Base-by-base conservation (phyloP, 2,888 invertebrate genomes). In the Drosophila melanosoma region DNA sequence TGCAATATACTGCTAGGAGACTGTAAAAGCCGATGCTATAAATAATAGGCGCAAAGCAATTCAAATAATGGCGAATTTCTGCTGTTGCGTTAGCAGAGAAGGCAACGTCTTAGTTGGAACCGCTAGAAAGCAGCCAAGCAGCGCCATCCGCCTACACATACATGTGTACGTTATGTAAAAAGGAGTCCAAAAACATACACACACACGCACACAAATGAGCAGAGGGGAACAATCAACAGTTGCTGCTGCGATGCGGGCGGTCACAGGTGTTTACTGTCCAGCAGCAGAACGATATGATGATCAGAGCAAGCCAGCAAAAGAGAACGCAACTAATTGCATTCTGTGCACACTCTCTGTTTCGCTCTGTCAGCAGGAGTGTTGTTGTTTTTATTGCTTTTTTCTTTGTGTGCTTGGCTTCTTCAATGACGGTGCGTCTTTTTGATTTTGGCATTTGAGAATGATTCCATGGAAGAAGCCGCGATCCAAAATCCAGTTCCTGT, bases 11-110 rank as follows among this genome's bases (percentile, higher is more conserved):
- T 81, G 81, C 81, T 76, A 75, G 82, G 81, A 79, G 69, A 48
- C 81, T 69, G 81, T 81, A 79, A 74, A 71, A 79, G 69, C 75
- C 75, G 81, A 65, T 81, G 87, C 72, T 74, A 79, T 79, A 81
- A 89, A 76, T 84, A 84, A 89, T 89, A 87, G 81, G 82, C 68
- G 74, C 86, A 86, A 88, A 86, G 83, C 81, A 79, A 82, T 83
- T 83, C 86, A 59, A 81, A 64, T 89, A 87, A 87, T 87, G 74
- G 89, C 87, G 76, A 88, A 75, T 75, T 61, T 76, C 81, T 65
- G 36, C 38, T 36, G 74, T 59, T 48, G 42, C 60, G 53, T 52
- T 48, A 42, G 61, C 36, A 42, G 33, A 17, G 59, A 33, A 58
- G 59, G 20, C 33, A 40, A 35, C 36, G 56, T 58, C 42, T 65